A percentile compares a stretch with the other conserved stretches of the same genome.
Conservation (phyloP, 2,888 invertebrate species). For the Pollenia angustigena region DNA sequence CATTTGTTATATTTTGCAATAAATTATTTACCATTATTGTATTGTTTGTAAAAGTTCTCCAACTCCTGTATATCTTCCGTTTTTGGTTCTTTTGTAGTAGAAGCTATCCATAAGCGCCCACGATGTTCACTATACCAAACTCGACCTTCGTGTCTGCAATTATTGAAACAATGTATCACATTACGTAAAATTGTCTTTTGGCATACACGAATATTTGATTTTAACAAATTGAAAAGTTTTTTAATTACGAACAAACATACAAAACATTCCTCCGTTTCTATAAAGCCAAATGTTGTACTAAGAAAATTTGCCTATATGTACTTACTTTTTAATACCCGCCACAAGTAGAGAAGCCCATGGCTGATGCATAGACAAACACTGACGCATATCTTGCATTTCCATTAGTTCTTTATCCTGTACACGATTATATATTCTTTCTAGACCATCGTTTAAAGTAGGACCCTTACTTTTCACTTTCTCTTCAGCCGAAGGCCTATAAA, state of each 20-base stretch:
- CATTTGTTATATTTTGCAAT: background rate
- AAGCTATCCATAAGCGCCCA: slow-evolving; percentile 97
- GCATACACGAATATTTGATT: too few species aligned
- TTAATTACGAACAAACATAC: too few species aligned
- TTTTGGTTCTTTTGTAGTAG: slow-evolving; percentile 91
- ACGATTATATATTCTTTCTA: slow-evolving; percentile 83
- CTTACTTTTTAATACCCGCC: slow-evolving; percentile 94
- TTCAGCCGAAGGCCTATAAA: slow-evolving; percentile 75
- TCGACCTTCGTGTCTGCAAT: slow-evolving; percentile 93
- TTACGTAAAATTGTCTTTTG: too few species aligned
- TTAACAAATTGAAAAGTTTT: too few species aligned
- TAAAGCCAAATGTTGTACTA: background rate
- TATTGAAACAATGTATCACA: background rate
- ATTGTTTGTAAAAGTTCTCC: slow-evolving; percentile 88
- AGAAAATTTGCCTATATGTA: background rate
- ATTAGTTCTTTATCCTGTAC: slow-evolving; percentile 91
- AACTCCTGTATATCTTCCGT: slow-evolving; percentile 88
- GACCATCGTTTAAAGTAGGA: slow-evolving; percentile 68
- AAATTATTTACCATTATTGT: slow-evolving; percentile 86
- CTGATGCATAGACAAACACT: slow-evolving; percentile 97
- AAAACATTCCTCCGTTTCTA: too few species aligned
- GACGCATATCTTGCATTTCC: slow-evolving; percentile 93
- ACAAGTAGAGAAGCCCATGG: slow-evolving; percentile 97
- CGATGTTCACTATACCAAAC: slow-evolving; percentile 96
- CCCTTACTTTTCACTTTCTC: slow-evolving; percentile 63